phyloP scores from a whole-genome alignment of 1,140 invertebrate species.

The Pogonognathellus flavescens region DNA sequence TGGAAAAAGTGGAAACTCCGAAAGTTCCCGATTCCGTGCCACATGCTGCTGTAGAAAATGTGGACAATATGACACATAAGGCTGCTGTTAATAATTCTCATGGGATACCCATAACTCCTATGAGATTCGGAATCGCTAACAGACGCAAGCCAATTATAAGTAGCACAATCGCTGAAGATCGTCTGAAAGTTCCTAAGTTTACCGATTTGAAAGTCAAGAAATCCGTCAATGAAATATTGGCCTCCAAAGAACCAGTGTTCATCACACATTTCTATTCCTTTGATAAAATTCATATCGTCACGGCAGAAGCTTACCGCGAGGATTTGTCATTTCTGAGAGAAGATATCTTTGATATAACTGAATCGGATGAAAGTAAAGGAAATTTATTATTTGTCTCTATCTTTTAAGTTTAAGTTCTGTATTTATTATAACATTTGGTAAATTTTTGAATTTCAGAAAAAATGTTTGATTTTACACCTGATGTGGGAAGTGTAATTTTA shows the following conservation, averaged over 20 bases:
- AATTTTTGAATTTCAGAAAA: not conserved
- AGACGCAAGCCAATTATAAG: not conserved
- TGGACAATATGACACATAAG: not conserved
- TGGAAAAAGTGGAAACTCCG: no score
- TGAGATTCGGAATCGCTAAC: not conserved
- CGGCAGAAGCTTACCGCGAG: not conserved
- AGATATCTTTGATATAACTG: not conserved
- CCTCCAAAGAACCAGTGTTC: not conserved
- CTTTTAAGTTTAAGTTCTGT: no score
- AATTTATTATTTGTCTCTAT: no score
- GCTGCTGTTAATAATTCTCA: not conserved
- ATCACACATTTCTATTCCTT: constrained; percentile 1
- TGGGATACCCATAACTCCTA: not conserved
- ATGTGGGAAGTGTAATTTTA: not conserved
- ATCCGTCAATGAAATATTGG: not conserved
- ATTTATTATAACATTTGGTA: not conserved
- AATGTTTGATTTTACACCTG: not conserved
- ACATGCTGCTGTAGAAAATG: no score
- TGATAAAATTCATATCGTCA: constrained; percentile 3
- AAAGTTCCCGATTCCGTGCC: no score
- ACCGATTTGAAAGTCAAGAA: not conserved
- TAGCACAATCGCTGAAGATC: not conserved
- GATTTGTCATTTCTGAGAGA: constrained; percentile 4
- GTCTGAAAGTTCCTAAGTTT: not conserved
- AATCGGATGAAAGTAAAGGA: not conserved